Conservation (phyloP, 2,797 vertebrate species). For the Enteromius treurensis region DNA sequence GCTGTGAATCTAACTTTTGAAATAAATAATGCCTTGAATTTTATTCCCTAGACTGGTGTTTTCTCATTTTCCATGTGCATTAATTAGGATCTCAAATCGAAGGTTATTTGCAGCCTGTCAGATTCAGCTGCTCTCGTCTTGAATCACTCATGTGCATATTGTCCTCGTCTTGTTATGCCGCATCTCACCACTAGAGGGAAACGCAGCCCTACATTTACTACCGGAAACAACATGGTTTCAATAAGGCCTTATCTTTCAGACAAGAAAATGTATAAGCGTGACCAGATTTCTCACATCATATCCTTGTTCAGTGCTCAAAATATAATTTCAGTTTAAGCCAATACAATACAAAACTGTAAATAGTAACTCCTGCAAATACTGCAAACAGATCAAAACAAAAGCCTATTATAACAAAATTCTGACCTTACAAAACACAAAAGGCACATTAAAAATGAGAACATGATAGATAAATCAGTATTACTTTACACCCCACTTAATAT, state of each 20-base stretch:
- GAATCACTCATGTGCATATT: neutral
- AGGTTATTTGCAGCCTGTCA: neutral
- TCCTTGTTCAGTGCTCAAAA: neutral
- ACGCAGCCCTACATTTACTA: neutral
- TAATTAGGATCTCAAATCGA: neutral
- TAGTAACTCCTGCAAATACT: neutral
- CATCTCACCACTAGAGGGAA: conserved; percentile 5
- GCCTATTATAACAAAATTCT: no score
- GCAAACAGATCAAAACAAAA: neutral
- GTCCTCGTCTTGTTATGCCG: neutral
- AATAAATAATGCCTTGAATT: conserved; percentile 32
- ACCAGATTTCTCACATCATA: neutral
- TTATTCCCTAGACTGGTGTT: neutral
- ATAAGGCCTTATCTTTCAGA: neutral
- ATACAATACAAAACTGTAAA: neutral
- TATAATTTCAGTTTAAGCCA: neutral
- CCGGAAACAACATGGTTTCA: neutral
- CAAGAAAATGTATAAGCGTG: neutral
- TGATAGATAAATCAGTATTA: neutral
- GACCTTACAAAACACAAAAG: no score
- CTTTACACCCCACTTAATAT: no score
- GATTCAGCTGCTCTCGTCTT: no score
- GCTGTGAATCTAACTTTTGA: conserved; percentile 30
- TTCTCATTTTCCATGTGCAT: neutral
- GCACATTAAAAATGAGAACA: neutral